These are phyloP conservation scores for Capreolus pygargus DNA, from an alignment of 2,113 vertebrate species.

Conservation along the genomic window DNA sequence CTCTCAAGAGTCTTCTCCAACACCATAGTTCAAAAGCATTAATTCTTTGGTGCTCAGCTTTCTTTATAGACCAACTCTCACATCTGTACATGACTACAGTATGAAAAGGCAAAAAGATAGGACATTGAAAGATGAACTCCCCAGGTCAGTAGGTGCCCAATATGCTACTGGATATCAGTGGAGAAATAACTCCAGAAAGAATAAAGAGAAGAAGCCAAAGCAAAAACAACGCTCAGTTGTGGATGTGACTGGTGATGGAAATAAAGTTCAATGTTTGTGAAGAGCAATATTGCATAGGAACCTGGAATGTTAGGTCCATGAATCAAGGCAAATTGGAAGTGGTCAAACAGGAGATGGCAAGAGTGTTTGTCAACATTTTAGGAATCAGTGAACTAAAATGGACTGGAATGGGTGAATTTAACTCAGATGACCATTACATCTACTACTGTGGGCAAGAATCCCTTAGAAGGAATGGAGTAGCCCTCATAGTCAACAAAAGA, in stretches of 20 bases:
- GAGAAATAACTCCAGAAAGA: not conserved
- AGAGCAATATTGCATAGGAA: not conserved
- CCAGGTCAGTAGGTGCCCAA: not conserved
- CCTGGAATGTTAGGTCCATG: not conserved
- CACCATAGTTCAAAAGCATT: not conserved
- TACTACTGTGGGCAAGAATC: not conserved
- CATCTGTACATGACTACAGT: not conserved
- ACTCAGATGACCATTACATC: not conserved
- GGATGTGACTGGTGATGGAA: not conserved
- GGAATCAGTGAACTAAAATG: not conserved
- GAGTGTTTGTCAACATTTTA: not conserved
- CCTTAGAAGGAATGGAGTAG: not conserved
- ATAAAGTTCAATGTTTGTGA: not conserved
- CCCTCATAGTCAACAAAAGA: not conserved
- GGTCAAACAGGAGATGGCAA: not conserved
- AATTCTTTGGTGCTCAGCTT: rapidly evolving
- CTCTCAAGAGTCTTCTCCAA: not conserved
- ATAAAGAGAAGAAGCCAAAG: not conserved
- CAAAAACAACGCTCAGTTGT: not conserved
- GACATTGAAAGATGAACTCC: not conserved
- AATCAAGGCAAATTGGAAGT: not conserved
- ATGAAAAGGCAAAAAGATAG: not conserved
- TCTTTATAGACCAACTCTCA: not conserved
- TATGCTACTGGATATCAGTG: not conserved
- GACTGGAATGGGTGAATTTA: not conserved